Conservation (phyloP, 2,888 invertebrate species). For the Drosophila greeni region DNA sequence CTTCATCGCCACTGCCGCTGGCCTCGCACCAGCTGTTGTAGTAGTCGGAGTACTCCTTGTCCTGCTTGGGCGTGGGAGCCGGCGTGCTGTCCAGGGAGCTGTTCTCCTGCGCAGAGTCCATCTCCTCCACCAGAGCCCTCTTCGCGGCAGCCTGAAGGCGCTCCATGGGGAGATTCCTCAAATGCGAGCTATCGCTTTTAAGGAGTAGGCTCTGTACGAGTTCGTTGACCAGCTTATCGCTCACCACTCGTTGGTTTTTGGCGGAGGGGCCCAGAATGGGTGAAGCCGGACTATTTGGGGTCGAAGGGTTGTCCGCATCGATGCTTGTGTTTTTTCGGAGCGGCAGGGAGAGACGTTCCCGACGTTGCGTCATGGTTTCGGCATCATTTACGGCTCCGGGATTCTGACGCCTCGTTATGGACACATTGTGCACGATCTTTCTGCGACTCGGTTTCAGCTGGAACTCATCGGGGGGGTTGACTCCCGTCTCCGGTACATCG, state of each 20-base stretch:
- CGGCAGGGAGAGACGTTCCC: constrained; percentile 81
- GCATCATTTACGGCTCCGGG: constrained; percentile 74
- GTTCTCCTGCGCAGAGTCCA: constrained; percentile 79
- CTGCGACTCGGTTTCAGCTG: constrained; percentile 74
- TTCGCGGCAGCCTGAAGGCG: constrained; percentile 82
- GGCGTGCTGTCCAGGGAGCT: constrained; percentile 80
- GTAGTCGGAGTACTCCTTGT: constrained; percentile 80
- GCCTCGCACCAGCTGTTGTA: constrained; percentile 81
- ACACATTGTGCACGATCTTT: constrained; percentile 79
- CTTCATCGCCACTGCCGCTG: constrained; percentile 77
- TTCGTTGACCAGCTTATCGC: constrained; percentile 81
- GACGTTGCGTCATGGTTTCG: constrained; percentile 78
- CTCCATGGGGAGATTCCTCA: constrained; percentile 81
- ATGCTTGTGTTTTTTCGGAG: constrained; percentile 79
- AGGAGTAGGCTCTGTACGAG: constrained; percentile 81
- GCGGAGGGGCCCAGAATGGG: constrained; percentile 78
- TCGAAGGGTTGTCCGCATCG: constrained; percentile 80
- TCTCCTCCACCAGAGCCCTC: constrained; percentile 81
- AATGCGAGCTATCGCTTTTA: constrained; percentile 80
- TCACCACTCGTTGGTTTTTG: constrained; percentile 78
- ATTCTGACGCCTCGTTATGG: constrained; percentile 77
- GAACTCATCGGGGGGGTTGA: constrained; percentile 65
- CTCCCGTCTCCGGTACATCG: constrained; percentile 69
- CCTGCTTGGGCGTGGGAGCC: constrained; percentile 78
- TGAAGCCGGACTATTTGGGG: constrained; percentile 80